Percentiles rank a stretch among this genome's conserved stretches.
Conservation (phyloP, 2,797 vertebrate genomes). For the Cirrhinus molitorella region DNA sequence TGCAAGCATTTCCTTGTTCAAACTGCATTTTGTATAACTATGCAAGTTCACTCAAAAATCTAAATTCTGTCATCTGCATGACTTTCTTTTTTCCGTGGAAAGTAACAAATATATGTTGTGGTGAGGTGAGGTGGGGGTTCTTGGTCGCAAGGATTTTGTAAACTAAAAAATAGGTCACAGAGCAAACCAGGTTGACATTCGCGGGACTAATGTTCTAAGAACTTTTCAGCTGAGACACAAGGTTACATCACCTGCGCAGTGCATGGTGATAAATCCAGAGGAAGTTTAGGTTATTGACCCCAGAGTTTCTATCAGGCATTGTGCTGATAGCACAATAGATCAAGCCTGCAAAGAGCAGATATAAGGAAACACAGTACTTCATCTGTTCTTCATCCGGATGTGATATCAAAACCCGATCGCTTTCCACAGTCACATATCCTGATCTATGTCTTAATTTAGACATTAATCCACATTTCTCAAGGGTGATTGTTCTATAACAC, state of each 20-base stretch:
- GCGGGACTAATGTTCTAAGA: background rate
- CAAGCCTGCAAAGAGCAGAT: background rate
- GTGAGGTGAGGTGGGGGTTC: background rate
- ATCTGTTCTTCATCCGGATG: background rate
- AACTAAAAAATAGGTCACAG: background rate
- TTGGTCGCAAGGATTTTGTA: background rate
- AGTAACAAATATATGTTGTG: background rate
- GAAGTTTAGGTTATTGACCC: background rate
- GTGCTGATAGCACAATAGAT: slow-evolving; percentile 16
- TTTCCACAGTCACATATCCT: background rate
- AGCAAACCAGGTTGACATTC: background rate
- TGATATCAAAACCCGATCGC: background rate
- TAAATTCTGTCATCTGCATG: background rate
- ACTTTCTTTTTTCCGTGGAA: slow-evolving; percentile 1
- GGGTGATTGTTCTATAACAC: too few species aligned
- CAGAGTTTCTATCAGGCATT: slow-evolving; percentile 10
- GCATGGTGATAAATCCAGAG: background rate
- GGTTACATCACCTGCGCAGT: background rate
- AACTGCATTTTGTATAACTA: background rate
- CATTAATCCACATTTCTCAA: background rate
- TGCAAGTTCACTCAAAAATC: background rate
- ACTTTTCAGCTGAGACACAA: background rate
- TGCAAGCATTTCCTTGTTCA: background rate
- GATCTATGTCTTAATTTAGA: background rate
- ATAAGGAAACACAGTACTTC: background rate